Base-by-base conservation (phyloP, 2,888 invertebrate genomes). In the Yponomeuta plumbellus region DNA sequence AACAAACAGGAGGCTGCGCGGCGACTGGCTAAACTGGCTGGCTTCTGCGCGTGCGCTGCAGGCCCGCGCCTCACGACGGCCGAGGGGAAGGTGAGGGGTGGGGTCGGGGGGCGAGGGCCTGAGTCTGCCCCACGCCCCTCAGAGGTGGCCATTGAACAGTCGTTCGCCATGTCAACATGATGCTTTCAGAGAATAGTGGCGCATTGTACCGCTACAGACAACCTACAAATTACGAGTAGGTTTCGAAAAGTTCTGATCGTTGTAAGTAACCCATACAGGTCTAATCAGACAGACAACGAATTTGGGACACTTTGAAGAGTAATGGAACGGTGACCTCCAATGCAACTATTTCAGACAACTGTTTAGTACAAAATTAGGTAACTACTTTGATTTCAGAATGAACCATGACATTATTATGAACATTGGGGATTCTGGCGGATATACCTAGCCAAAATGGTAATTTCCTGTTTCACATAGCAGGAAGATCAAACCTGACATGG, bases 1-100 rank as follows among this genome's bases (percentile, higher is more conserved):
- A 90, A 90, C 88, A 91, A 90, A 83, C 84, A 81, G 84, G 88
- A 90, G 90, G 89, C 88, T 88, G 88, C 84, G 85, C 87, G 86
- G 83, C 85, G 83, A 88, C 91, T 89, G 88, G 86, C 85, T 69
- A 66, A 69, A 57, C 83, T 74, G 78, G 77, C 76, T 82, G 78
- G n/a, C 44, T 59, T 79, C 76, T 86, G 89, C 89, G 88, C 88
- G 84, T 79, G 86, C 88, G 86, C 81, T 34, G 34, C 34, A 34
- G 34, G 34, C 34, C 34, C 34, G 34, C 83, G 69, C 68, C 71
- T 70, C 22, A 34, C 69, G 72, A 74, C 70, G 75, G 73, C 74
- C 74, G 68, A 69, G 73, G 75, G 74, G 78, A 79, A 75, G 70
- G 21, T 4, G 63, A 44, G 63, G 34, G 34, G 61, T 34, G n/a